Percentiles rank a stretch among this genome's conserved stretches.
These are phyloP conservation scores for Montipora foliosa DNA, from an alignment of 64 coral and sea anemone genomes.

Conservation along the genomic window DNA sequence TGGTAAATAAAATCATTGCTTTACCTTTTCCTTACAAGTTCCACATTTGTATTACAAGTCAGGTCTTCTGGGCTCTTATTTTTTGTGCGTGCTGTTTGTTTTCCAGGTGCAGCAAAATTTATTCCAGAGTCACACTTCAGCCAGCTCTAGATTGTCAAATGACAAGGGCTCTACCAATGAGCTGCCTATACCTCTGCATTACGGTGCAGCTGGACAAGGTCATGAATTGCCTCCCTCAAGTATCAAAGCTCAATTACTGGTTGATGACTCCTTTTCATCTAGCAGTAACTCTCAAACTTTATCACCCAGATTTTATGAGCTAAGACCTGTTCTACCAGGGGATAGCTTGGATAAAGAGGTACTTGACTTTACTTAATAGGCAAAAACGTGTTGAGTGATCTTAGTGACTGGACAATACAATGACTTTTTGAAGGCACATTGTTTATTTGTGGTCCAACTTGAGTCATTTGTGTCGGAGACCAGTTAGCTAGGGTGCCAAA, in stretches of 20 bases:
- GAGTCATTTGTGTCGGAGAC: no score
- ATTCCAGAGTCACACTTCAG: slow-evolving; percentile 35
- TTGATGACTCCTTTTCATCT: slow-evolving; percentile 26
- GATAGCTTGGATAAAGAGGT: slow-evolving; percentile 89
- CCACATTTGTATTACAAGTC: no score
- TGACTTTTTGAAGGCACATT: no score
- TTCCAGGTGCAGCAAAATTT: slow-evolving; percentile 68
- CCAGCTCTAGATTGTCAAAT: slow-evolving; percentile 21
- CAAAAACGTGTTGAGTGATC: neutral
- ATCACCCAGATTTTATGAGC: slow-evolving; percentile 89
- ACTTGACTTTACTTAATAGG: neutral
- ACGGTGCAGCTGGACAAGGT: slow-evolving; percentile 51
- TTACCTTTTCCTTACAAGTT: no score
- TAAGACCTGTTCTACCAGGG: slow-evolving; percentile 65
- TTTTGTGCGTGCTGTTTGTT: no score
- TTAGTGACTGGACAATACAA: no score
- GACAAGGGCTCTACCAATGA: slow-evolving; percentile 33
- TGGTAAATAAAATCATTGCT: no score
- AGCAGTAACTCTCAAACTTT: slow-evolving; percentile 25
- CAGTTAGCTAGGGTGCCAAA: no score
- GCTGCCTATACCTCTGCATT: slow-evolving; percentile 58
- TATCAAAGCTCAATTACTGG: slow-evolving; percentile 62
- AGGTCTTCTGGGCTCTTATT: no score
- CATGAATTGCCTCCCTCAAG: slow-evolving; percentile 55
- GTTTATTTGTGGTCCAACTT: no score